Conservation (phyloP, 2,888 invertebrate species). For the Heteromyza rotundicornis region DNA sequence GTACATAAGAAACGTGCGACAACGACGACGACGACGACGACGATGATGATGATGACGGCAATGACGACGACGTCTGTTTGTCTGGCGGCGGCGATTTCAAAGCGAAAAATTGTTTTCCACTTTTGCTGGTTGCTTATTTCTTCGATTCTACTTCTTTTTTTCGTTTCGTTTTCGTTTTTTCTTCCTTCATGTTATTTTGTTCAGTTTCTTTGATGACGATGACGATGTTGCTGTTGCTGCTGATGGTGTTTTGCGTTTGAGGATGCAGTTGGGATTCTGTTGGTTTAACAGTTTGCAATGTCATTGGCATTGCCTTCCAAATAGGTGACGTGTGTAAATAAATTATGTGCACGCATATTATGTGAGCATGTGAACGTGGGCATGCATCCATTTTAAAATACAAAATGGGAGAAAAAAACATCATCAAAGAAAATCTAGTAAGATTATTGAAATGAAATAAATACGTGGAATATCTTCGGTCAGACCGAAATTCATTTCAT, state of each 20-base stretch:
- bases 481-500: no score
- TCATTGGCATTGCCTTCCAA: neutral
- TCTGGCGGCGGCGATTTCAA: conserved; percentile 47
- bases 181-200: neutral
- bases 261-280: neutral
- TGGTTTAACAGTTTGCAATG: neutral
- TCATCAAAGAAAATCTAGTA: no score
- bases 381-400: no score
- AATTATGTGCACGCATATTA: no score
- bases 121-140: conserved; percentile 5
- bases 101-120: conserved; percentile 25
- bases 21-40: conserved; percentile 25
- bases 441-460: no score
- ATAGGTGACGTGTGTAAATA: no score
- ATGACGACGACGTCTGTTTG: conserved; percentile 35
- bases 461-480: no score
- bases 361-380: no score
- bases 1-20: neutral
- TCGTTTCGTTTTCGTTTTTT: neutral
- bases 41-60: conserved; percentile 11
- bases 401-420: no score
- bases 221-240: conserved; percentile 8
- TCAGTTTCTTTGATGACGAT: neutral
- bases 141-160: conserved; percentile 7
- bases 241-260: neutral